Evolutionary conservation across 1,140 invertebrate genomes (phyloP), one percentile per base, ranked within the genome.

Genomic region (Drosophila oshimai): DNA sequence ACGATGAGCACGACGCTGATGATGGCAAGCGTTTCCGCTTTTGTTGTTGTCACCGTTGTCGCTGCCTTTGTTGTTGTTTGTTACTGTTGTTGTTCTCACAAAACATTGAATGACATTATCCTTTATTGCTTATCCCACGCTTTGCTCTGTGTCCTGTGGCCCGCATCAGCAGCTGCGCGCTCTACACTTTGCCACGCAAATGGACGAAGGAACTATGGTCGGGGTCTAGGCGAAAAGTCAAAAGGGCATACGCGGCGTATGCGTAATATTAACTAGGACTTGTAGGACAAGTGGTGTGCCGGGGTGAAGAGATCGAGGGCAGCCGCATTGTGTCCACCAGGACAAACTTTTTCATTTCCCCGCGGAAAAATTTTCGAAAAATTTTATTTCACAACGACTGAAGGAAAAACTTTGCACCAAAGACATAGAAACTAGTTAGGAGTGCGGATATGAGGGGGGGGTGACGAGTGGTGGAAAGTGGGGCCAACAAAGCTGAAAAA

Each of bases 71-170:
- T 50, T 58, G 15, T 29, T 46, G 45, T 58, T 58, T 41, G 47
- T 7, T 54, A 53, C 24, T 55, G 15, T 17, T 61, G 54, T 29
- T 60, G 55, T 15, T 37, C 42, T 22, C 75, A 84, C 80, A 84
- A 84, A 86, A 74, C 76, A 89, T 86, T 84, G 86, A 86, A 89
- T 89, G 86, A 86, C 86, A 89, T 89, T 89, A 89, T 86, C 86
- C 86, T 89, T 89, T 89, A 89, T 86, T 89, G 86, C 83, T 87
- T 87, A 88, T 87, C 83, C 83, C 72, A 86, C 76, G 81, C 80
- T 75, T 76, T 62, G 58, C 55, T 76, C 46, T 58, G 50, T 60
- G 42, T 45, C 26, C 42, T 65, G 37, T 28, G 62, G 41, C 36
- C 36, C 46, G 37, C 53, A 55, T 39, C 60, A 51, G 64, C 79